These are phyloP conservation scores for Drosophila paulistorum DNA, from an alignment of 1,140 invertebrate species.

Conservation along the genomic window DNA sequence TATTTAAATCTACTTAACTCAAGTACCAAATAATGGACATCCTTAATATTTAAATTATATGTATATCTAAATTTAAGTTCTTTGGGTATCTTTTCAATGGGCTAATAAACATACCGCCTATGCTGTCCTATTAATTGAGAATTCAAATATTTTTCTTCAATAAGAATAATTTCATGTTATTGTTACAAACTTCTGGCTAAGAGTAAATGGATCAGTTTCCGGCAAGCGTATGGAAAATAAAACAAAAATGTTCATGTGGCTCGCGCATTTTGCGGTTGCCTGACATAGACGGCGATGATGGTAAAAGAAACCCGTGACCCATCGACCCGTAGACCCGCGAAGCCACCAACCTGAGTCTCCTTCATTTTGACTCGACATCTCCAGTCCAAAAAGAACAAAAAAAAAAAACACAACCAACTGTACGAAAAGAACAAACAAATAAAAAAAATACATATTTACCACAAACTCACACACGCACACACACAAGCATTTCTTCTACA, in stretches of 20 bases:
- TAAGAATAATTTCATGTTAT: no score
- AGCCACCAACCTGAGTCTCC: conserved; percentile 6
- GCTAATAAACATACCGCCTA: no score
- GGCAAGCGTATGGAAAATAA: conserved; percentile 4
- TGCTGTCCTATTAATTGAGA: no score
- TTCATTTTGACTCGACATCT: background rate
- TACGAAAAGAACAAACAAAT: conserved; percentile 11
- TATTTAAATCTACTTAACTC: no score
- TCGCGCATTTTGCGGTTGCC: conserved; percentile 67
- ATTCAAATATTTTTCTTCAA: no score
- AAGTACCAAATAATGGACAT: no score
- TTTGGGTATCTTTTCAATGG: no score
- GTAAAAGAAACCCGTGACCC: conserved; percentile 12
- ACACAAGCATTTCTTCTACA: background rate
- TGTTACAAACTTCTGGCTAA: background rate
- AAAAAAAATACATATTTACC: background rate
- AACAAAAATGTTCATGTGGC: conserved; percentile 61
- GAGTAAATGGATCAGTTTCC: background rate
- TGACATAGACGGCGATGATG: conserved; percentile 1
- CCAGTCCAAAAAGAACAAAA: conserved; percentile 46
- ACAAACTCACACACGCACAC: background rate
- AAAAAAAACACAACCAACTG: conserved; percentile 38
- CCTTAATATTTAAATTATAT: no score
- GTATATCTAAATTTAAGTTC: no score
- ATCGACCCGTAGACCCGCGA: background rate